These are phyloP conservation scores for Brachionichthys hirsutus DNA, from an alignment of 2,113 vertebrate species.

Conservation along the genomic window DNA sequence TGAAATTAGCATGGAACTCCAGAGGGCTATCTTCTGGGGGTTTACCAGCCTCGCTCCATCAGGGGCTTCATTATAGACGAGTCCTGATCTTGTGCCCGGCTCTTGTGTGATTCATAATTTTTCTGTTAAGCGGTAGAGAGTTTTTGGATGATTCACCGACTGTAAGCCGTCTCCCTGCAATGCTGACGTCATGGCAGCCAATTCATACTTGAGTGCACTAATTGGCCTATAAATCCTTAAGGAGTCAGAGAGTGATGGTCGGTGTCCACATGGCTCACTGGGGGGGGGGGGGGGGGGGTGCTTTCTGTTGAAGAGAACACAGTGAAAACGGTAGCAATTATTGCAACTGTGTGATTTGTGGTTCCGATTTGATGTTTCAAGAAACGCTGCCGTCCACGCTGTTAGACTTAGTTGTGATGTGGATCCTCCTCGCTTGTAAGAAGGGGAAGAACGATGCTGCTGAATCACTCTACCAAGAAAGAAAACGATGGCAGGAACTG, in stretches of 20 bases:
- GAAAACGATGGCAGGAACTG: too few species aligned
- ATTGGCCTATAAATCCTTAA: conserved; percentile 54
- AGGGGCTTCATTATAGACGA: conserved; percentile 30
- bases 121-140: conserved; percentile 27
- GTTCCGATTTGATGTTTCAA: too few species aligned
- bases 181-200: conserved; percentile 31
- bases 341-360: too few species aligned
- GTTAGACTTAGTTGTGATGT: too few species aligned
- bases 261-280: background rate
- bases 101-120: conserved; percentile 39
- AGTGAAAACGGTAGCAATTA: conserved; percentile 9
- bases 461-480: too few species aligned
- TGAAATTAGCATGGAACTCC: conserved; percentile 24
- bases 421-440: too few species aligned
- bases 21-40: background rate
- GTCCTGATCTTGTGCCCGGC: conserved; percentile 11
- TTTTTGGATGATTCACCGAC: conserved; percentile 51
- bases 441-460: too few species aligned
- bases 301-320: background rate
- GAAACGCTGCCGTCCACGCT: too few species aligned
- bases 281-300: conserved; percentile 8
- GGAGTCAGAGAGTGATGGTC: conserved; percentile 33
- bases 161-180: conserved; percentile 36
- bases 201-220: conserved; percentile 51
- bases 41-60: conserved; percentile 1